Conservation (phyloP, 2,113 vertebrate genomes). For the Neolamprologus kungweensis region DNA sequence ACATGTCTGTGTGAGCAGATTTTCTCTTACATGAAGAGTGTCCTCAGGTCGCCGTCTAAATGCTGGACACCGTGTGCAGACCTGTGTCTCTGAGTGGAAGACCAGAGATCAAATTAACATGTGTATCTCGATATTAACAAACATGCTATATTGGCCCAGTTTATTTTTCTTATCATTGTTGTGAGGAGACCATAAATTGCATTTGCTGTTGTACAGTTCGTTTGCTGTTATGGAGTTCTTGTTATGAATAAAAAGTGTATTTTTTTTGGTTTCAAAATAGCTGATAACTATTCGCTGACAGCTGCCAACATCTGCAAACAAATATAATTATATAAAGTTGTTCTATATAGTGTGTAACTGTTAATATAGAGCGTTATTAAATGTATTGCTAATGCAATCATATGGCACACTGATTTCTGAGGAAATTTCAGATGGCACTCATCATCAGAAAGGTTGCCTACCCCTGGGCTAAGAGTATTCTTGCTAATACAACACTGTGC, state of each 20-base stretch:
- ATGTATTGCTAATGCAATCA: background rate
- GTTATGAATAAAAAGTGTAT: background rate
- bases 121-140: rapidly evolving
- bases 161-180: background rate
- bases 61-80: too few species aligned
- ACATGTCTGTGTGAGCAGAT: too few species aligned
- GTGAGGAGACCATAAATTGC: background rate
- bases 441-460: background rate
- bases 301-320: background rate
- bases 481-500: background rate
- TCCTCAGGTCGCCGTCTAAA: too few species aligned
- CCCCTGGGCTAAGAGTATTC: background rate
- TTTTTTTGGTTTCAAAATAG: background rate
- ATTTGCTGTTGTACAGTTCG: background rate
- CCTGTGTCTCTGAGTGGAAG: background rate
- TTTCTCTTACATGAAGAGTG: too few species aligned
- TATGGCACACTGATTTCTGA: background rate
- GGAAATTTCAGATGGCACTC: background rate
- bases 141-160: rapidly evolving
- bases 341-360: background rate
- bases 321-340: background rate
- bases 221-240: background rate
- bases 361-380: background rate
- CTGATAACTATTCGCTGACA: background rate
- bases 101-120: background rate